Percentiles rank a stretch among this genome's conserved stretches.
Conservation (phyloP, 2,113 vertebrate species). For the human (Homo sapiens) region DNA sequence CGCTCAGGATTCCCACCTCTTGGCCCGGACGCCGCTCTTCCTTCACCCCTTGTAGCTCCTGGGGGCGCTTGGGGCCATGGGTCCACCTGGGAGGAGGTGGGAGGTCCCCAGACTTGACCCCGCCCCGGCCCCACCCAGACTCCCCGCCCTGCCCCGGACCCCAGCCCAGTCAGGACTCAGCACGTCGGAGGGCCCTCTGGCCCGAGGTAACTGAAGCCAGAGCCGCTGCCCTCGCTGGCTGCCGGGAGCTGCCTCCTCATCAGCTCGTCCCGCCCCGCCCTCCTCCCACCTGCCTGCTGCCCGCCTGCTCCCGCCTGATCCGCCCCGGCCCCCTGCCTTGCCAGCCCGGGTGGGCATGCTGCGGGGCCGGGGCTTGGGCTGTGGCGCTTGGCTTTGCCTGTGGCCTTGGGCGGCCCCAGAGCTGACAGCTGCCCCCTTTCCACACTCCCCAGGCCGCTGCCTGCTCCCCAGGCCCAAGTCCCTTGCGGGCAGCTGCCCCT, state of each 20-base stretch:
- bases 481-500: slow-evolving; percentile 81
- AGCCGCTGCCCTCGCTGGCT: slow-evolving; percentile 71
- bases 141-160: slow-evolving; percentile 77
- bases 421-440: slow-evolving; percentile 31
- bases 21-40: slow-evolving; percentile 76
- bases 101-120: slow-evolving; percentile 77
- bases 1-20: slow-evolving; percentile 77
- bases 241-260: slow-evolving; percentile 78
- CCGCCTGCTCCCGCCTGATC: slow-evolving; percentile 63
- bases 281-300: slow-evolving; percentile 72
- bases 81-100: slow-evolving; percentile 75
- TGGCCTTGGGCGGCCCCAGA: background rate
- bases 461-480: slow-evolving; percentile 88
- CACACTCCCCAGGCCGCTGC: slow-evolving; percentile 81
- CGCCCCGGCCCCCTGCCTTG: slow-evolving; percentile 76
- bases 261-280: slow-evolving; percentile 71
- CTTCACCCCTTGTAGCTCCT: slow-evolving; percentile 75
- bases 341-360: slow-evolving; percentile 78
- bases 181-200: slow-evolving; percentile 74
- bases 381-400: slow-evolving; percentile 73
- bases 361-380: slow-evolving; percentile 73
- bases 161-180: slow-evolving; percentile 75
- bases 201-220: slow-evolving; percentile 80
- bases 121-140: slow-evolving; percentile 68
- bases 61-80: slow-evolving; percentile 68